Base-by-base conservation (phyloP, 2,113 vertebrate species). In the Aspidoscelis tigris region DNA sequence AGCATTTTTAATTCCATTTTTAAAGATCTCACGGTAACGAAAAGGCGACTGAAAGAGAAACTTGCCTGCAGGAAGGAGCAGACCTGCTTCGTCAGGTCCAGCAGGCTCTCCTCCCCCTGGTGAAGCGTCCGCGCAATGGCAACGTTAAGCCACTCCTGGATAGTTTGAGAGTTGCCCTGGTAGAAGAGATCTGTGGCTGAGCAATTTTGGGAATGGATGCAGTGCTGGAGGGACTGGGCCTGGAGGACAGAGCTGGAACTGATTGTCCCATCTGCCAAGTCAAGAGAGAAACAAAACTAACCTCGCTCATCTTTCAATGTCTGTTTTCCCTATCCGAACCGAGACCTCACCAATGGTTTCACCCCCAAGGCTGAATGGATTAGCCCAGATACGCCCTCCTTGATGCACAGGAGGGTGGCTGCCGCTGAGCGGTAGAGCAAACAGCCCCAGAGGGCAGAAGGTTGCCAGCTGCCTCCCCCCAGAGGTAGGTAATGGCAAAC, bases 151-250 rank as follows among this genome's bases (percentile, higher is more conserved):
- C 99, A 99, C 89, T 99, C 99, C 20, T 97, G 94, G 92, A 99
- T 97, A 6, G 96, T 95, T 80, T 97, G 97, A 10, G 97, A 96
- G 69, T 96, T 98, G 81, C 99, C 98, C 94, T 99, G 99, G 94
- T 99, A 99, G 94, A 99, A 99, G 43, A 99, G 97, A 78, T 99
- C 98, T 0, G 98, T 98, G 89, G 98, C 97, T 0, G 98, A 98
- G 90, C 98, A 99, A 95, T 95, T 98, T 95, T 99, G 97, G 78
- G 97, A 96, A 80, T 97, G 97, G 72, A 98, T 91, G 81, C 98
- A 98, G 85, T 99, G 97, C 74, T 98, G 98, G 91, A 99, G 88
- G 2, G 98, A 99, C 95, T 99, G 99, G 3, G 98, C 97, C 94
- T 99, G 85, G 3, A 99, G 97, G 90, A 99, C 97, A 5, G 97